Base-by-base conservation (phyloP, 1,140 invertebrate genomes). In the Gryon sp. region DNA sequence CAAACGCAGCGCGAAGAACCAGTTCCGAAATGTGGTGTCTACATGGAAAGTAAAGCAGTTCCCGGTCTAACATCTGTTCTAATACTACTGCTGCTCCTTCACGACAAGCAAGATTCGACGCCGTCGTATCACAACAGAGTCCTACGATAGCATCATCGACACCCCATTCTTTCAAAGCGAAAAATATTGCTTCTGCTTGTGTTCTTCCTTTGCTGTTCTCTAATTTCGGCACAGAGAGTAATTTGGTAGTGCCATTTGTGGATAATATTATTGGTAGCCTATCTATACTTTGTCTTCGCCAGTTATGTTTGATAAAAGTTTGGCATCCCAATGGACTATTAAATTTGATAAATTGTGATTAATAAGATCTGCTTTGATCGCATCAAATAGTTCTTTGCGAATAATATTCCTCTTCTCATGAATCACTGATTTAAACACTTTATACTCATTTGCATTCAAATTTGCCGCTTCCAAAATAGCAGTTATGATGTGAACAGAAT, bases 11-110 rank as follows among this genome's bases (percentile, higher is more conserved):
- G 16, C 43, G 30, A 32, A 63, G 34, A 63, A 50, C 32, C 26
- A 63, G 22, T 48, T 63, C 59, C 9, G 38, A 43, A 38, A 50
- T 63, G 34, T 63, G 59, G 11, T 48, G 59, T 6, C 43, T 16
- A 16, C 43, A 48, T 38, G 59, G 43, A 19, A n/a, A n/a, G n/a
- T n/a, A n/a, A n/a, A n/a, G n/a, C 38, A 48, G 6, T 30, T 63
- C 32, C 22, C 19, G 15, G 48, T 63, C 32, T 9, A 63, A 9
- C 28, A 63, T 15, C 2, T 48, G 30, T 50, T 48, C 45, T 30
- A 40, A 34, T 45, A 38, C n/a, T 18, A 63, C 32, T n/a, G 30
- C 43, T 12, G 12, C 41, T 45, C 41, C 20, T 22, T 6, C 11
- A 14, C n/a, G 1, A 26, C 22, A 12, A 2, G 20, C 41, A 12